These are phyloP conservation scores for Halcyon smyrnensis DNA, from an alignment of 2,797 vertebrate genomes.

Conservation along the genomic window DNA sequence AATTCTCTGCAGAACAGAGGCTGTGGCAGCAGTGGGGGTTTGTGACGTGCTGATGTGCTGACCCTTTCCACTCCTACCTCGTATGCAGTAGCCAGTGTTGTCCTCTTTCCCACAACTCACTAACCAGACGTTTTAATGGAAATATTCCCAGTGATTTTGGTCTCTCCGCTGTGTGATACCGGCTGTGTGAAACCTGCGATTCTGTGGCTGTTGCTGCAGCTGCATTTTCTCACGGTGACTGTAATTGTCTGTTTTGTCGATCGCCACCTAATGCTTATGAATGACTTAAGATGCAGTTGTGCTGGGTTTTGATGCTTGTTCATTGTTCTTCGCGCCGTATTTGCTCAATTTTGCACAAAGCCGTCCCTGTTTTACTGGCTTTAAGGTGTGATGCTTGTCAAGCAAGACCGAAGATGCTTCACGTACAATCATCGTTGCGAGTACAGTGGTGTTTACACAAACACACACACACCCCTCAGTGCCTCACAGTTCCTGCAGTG, in stretches of 20 bases:
- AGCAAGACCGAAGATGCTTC: not conserved
- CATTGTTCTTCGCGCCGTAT: accelerated
- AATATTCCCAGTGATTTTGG: not conserved
- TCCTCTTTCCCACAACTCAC: not conserved
- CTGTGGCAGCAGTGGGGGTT: not conserved
- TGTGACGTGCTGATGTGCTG: accelerated
- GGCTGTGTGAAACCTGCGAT: not conserved
- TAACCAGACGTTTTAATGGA: not conserved
- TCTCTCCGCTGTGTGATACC: not conserved
- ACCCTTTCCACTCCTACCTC: not conserved
- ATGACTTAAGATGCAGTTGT: not conserved
- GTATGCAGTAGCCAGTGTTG: not conserved
- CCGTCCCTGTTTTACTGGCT: not conserved
- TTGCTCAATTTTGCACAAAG: not conserved
- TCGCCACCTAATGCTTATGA: not conserved
- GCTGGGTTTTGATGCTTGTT: not conserved
- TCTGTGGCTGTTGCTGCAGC: not conserved
- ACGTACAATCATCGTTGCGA: accelerated
- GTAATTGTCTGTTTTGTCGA: accelerated
- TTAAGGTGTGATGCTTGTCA: no score
- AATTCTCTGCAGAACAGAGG: not conserved
- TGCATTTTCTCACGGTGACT: accelerated
- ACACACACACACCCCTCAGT: not conserved
- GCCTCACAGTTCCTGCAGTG: not conserved
- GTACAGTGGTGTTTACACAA: no score